These are phyloP conservation scores for Ommatoiulus sabulosus DNA, from an alignment of 2,888 invertebrate species.

Conservation along the genomic window DNA sequence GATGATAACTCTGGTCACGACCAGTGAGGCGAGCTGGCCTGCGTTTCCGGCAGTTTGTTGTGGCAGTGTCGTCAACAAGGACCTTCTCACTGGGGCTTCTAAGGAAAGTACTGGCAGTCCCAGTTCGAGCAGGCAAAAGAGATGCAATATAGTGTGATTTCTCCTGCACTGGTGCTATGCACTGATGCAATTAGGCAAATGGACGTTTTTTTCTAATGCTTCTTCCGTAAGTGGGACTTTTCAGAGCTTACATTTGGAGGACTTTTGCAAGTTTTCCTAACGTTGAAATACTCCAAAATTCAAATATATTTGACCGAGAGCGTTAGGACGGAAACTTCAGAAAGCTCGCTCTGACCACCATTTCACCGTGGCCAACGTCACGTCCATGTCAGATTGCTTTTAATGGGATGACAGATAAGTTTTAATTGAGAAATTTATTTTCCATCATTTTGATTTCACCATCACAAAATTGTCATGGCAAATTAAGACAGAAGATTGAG, in stretches of 20 bases:
- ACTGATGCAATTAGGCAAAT: neutral
- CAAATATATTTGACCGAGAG: neutral
- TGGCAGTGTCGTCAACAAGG: neutral
- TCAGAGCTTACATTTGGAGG: neutral
- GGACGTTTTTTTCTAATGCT: neutral
- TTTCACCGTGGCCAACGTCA: neutral
- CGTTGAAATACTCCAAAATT: neutral
- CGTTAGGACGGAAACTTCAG: neutral
- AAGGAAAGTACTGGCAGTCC: constrained; percentile 26
- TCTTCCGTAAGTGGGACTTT: constrained; percentile 3
- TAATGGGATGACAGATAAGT: neutral
- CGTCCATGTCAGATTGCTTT: neutral
- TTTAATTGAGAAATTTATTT: neutral
- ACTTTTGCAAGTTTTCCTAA: neutral
- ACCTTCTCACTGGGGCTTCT: neutral
- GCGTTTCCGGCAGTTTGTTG: constrained; percentile 42
- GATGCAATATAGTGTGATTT: constrained; percentile 54
- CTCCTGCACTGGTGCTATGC: neutral
- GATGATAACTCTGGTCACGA: neutral
- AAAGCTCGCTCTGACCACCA: neutral
- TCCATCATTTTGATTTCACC: neutral
- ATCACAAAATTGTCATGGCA: neutral
- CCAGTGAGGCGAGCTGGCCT: constrained; percentile 1
- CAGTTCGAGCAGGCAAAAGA: constrained; percentile 49
- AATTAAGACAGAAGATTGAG: neutral